Evolutionary conservation across 2,797 vertebrate genomes (phyloP), one percentile per base, ranked within the genome.

Genomic region (Podarcis siculus): DNA sequence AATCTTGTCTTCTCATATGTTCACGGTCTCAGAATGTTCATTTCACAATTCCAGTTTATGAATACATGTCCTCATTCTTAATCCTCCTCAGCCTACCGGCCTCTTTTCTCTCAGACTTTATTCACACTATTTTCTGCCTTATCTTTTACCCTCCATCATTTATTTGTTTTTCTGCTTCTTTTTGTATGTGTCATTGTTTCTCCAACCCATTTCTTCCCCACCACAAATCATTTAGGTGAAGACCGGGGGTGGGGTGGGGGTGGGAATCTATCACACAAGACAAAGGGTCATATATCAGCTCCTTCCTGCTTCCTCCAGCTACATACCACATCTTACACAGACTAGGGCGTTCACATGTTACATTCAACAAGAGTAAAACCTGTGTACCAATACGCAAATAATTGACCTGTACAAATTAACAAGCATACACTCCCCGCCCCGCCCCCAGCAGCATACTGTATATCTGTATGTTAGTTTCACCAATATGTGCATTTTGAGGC

Each of bases 21-120:
- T 95, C 90, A 79, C 89, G 86, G 89, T 82, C 61, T 90, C 83
- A 39, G 78, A 10, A 79, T 9, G 49, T 35, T 58, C 42, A 27
- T 87, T 94, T 93, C 87, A 90, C 90, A 95, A 79, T 93, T 86
- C 88, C 92, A 90, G 58, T 35, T 45, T 79, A 92, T 35, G 42
- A 89, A 82, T 67, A 77, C 67, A n/a, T 15, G 49, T 37, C 61
- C 37, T 79, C 66, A 66, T 42, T 86, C 7, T 86, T 91, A 90
- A 93, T 92, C 87, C 86, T 64, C 90, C 58, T 8, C 72, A 86
- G 71, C 1, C n/a, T 80, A 61, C 76, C 85, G 83, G 71, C 42
- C 71, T 1, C 13, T 91, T 88, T 86, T 17, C 76, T 87, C 69
- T 27, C 55, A 83, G 73, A 86, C 35, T 89, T 86, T 82, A 89